A percentile compares a stretch with the other conserved stretches of the same genome.
phyloP scores from a whole-genome alignment of 2,888 invertebrate species.

The Andrena bucephala region DNA sequence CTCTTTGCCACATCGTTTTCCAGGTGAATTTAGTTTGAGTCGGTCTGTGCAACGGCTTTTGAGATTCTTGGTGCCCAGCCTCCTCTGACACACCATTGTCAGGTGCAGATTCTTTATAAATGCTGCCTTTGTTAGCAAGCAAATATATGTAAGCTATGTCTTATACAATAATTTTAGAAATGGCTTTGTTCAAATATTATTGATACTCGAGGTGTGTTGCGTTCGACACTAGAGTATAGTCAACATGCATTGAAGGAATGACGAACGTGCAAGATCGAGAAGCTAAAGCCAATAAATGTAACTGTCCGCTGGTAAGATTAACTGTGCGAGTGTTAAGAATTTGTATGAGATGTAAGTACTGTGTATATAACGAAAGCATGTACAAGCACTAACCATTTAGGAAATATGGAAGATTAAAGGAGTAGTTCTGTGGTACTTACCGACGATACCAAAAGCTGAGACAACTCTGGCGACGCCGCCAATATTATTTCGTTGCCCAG shows the following conservation, averaged over 20 bases:
- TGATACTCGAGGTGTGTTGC: slow-evolving; percentile 39
- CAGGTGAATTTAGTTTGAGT: slow-evolving; percentile 80
- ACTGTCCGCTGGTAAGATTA: slow-evolving; percentile 15
- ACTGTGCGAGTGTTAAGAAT: slow-evolving; percentile 13
- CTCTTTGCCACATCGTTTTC: slow-evolving; percentile 80
- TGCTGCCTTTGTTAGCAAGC: slow-evolving; percentile 79
- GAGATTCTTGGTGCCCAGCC: slow-evolving; percentile 69
- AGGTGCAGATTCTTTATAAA: slow-evolving; percentile 72
- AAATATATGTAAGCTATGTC: slow-evolving; percentile 74
- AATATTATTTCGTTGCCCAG: slow-evolving; percentile 85
- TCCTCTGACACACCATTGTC: slow-evolving; percentile 68
- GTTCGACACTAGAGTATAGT: slow-evolving; percentile 32
- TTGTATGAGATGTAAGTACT: slow-evolving; percentile 12
- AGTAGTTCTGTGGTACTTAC: slow-evolving; percentile 85
- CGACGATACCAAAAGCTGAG: slow-evolving; percentile 98
- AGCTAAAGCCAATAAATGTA: slow-evolving; percentile 59
- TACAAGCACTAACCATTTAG: slow-evolving; percentile 37
- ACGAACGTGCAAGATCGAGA: slow-evolving; percentile 60
- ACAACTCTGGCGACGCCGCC: slow-evolving; percentile 91
- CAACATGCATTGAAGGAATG: slow-evolving; percentile 30
- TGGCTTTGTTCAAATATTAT: slow-evolving; percentile 45
- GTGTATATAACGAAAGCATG: slow-evolving; percentile 43
- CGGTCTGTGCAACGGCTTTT: slow-evolving; percentile 75
- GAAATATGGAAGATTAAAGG: not conserved
- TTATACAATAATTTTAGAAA: slow-evolving; percentile 50